Conservation (phyloP, 1,140 invertebrate genomes). For the Tetramorium simillimum region DNA sequence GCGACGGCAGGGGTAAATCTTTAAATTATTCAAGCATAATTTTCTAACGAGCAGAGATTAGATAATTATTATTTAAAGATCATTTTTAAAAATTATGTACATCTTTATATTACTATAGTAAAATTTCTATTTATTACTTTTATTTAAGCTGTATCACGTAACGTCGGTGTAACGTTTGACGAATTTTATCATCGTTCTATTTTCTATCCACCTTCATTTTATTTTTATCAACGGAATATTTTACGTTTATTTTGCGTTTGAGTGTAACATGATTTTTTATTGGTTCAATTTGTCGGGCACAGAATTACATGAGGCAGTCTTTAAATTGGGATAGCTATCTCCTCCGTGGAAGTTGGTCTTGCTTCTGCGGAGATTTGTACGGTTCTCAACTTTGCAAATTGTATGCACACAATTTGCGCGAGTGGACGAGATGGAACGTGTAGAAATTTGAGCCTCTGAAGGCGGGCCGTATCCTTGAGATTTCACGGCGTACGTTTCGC, state of each 20-base stretch:
- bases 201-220: background rate
- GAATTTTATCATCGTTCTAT: background rate
- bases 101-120: background rate
- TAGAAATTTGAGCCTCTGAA: conserved; percentile 34
- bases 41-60: background rate
- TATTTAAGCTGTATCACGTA: too few species aligned
- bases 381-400: conserved; percentile 42
- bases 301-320: background rate
- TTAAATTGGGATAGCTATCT: conserved; percentile 30
- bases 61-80: background rate
- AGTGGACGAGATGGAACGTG: conserved; percentile 46
- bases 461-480: conserved; percentile 24
- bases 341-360: background rate
- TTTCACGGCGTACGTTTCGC: conserved; percentile 38
- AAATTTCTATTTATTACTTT: background rate
- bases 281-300: background rate
- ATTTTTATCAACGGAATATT: background rate
- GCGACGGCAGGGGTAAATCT: background rate
- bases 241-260: background rate
- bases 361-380: conserved; percentile 25
- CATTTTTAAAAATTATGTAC: background rate
- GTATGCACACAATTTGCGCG: conserved; percentile 39
- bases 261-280: background rate
- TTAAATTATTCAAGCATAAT: background rate
- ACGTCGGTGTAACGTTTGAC: background rate